Evolutionary conservation across 2,888 invertebrate species (phyloP).

Genomic region (Athalia cordata): DNA sequence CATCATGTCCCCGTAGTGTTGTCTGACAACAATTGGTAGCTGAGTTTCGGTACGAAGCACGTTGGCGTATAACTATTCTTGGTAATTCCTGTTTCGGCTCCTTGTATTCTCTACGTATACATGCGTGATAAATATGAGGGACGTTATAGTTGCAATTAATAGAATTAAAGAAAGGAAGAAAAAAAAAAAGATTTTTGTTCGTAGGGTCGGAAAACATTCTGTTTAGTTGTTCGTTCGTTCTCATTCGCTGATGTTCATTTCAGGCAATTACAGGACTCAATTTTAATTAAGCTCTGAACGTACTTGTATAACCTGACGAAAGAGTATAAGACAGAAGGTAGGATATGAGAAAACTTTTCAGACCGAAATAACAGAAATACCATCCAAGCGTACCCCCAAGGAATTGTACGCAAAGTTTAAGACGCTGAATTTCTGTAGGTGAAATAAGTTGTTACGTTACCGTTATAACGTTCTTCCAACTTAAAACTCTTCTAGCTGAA

Average conservation of each 20-base stretch:
- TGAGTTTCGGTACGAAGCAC: slow-evolving; percentile 2
- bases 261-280: slow-evolving; percentile 33
- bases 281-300: slow-evolving; percentile 19
- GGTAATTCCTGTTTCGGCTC: background rate
- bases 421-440: slow-evolving; percentile 20
- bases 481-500: background rate
- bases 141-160: too few relatives aligned
- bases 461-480: background rate
- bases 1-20: slow-evolving; percentile 8
- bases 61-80: background rate
- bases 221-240: background rate
- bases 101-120: too few relatives aligned
- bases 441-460: slow-evolving; percentile 39
- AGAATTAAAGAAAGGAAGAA: too few relatives aligned
- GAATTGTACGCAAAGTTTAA: slow-evolving; percentile 25
- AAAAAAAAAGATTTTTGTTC: too few relatives aligned
- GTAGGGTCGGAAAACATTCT: too few relatives aligned
- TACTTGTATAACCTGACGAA: background rate
- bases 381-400: slow-evolving; percentile 18
- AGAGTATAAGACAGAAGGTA: slow-evolving; percentile 17
- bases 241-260: slow-evolving; percentile 2
- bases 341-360: slow-evolving; percentile 42
- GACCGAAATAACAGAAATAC: slow-evolving; percentile 33
- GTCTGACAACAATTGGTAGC: slow-evolving; percentile 30
- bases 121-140: too few relatives aligned